Conservation (phyloP, 2,113 vertebrate species). For the Takifugu bimaculatus region DNA sequence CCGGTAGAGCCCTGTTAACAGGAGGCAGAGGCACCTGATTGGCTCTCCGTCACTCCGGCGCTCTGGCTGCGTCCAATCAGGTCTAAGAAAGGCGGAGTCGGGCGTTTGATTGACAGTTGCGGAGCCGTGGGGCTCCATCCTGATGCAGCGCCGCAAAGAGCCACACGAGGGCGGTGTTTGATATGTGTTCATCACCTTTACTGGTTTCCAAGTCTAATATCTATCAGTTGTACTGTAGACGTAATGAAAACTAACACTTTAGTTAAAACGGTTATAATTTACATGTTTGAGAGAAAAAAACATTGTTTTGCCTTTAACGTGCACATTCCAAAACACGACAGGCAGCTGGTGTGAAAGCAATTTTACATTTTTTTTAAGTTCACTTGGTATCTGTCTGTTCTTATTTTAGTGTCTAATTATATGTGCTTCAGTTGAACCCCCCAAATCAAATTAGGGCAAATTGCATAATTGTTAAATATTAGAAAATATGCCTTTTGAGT, state of each 20-base stretch:
- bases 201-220: neutral
- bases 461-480: no score
- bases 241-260: no score
- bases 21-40: slow-evolving; percentile 60
- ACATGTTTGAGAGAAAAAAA: neutral
- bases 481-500: no score
- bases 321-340: no score
- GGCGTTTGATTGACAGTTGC: slow-evolving; percentile 20
- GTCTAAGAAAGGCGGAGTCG: slow-evolving; percentile 27
- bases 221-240: neutral
- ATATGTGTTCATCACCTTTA: slow-evolving; percentile 11
- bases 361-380: no score
- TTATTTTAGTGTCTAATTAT: no score
- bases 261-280: no score
- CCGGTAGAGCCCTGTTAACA: slow-evolving; percentile 63
- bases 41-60: slow-evolving; percentile 37
- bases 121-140: neutral
- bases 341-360: no score
- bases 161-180: slow-evolving; percentile 52
- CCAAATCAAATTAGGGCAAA: no score
- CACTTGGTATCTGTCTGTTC: no score
- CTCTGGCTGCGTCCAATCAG: slow-evolving; percentile 51
- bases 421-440: no score
- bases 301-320: neutral
- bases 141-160: slow-evolving; percentile 2